Evolutionary conservation across 2,888 invertebrate genomes (phyloP).

Genomic region (Scaptodrosophila latifasciaeformis): DNA sequence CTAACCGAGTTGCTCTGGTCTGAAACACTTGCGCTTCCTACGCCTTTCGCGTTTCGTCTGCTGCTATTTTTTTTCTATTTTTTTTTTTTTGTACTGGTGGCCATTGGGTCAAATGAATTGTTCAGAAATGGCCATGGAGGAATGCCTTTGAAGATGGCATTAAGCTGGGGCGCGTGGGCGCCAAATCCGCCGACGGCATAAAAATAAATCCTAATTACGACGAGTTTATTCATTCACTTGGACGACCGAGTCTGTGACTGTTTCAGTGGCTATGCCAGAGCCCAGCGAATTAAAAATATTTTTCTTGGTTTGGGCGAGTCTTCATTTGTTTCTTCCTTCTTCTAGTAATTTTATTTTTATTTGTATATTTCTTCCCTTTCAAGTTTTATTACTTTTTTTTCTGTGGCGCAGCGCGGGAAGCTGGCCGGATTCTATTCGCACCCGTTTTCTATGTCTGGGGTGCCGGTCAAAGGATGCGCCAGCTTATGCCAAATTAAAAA

Average conservation of each 20-base stretch:
- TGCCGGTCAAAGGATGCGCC: conserved; percentile 46
- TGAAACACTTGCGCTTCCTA: conserved; percentile 42
- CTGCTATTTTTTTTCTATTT: too few species aligned
- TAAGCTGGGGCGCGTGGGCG: conserved; percentile 16
- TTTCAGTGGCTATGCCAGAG: neutral
- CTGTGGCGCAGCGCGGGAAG: conserved; percentile 1
- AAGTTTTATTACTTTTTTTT: conserved; percentile 40
- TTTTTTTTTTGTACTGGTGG: too few species aligned
- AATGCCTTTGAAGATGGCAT: conserved; percentile 1
- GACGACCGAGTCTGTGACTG: neutral
- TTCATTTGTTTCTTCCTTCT: conserved; percentile 1
- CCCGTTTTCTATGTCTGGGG: neutral
- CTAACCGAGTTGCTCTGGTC: conserved; percentile 30
- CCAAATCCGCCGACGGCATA: conserved; percentile 45
- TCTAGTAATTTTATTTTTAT: conserved; percentile 2
- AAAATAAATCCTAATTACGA: conserved; percentile 70
- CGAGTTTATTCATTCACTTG: conserved; percentile 56
- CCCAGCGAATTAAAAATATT: conserved; percentile 47
- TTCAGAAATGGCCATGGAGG: conserved; percentile 27
- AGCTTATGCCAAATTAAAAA: conserved; percentile 64
- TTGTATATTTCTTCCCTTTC: conserved; percentile 22
- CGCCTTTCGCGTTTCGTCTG: neutral
- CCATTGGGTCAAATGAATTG: conserved; percentile 57
- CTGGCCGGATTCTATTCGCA: neutral
- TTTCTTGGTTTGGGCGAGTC: conserved; percentile 7